Evolutionary conservation across 2,797 vertebrate genomes (phyloP), one percentile per base, ranked within the genome.

Genomic region (Alca torda): DNA sequence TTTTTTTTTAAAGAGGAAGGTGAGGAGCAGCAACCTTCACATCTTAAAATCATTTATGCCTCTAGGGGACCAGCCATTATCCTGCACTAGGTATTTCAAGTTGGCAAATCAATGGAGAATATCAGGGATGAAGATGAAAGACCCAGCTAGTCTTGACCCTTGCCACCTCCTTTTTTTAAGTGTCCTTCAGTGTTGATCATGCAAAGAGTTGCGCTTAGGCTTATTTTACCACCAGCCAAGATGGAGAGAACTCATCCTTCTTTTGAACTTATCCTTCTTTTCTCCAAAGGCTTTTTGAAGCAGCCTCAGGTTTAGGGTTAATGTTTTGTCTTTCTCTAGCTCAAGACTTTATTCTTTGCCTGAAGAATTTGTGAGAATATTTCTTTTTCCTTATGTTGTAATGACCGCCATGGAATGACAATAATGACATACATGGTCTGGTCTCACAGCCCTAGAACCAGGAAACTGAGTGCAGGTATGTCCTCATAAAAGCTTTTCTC

Each of bases 181-280:
- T 70, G 16, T 96, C 33, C 88, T 89, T 96, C 95, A 63, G 64
- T 83, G 94, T 65, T 95, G 95, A 95, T 96, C 93, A 93, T 95
- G 93, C 94, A 95, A 95, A 96, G 92, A 94, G 72, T 89, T 94
- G 41, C 2, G 4, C 87, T 83, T 85, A 89, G 86, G 86, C 61
- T 96, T 96, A 89, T 95, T 95, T 90, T 94, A 96, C 93, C 89
- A 93, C 92, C 81, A 97, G 85, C 96, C 92, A 96, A 94, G 90
- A 84, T 78, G 54, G 86, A 94, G 90, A 87, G 77, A 93, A 94
- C 86, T 92, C 72, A 72, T 90, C 54, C 72, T 87, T 76, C 79
- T 95, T 97, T 96, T 96, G 91, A 96, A 93, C 79, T 46, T 73
- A 68, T 33, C 37, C 43, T 73, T 93, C 75, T 97, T 89, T 96